Base-by-base conservation (phyloP, 2,797 vertebrate species). In the Halcyon leucocephala region DNA sequence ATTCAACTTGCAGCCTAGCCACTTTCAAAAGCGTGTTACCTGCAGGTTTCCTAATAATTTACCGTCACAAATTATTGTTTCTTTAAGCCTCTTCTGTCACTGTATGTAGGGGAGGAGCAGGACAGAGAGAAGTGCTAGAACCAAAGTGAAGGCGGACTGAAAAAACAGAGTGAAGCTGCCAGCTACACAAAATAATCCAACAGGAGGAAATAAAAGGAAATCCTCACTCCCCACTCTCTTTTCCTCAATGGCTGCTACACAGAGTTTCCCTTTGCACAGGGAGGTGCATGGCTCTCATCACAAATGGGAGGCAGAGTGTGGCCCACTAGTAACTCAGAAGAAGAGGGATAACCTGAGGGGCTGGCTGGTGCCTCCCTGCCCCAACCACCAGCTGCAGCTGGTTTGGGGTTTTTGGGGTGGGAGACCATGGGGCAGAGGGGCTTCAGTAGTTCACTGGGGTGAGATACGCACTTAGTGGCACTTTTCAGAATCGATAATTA, bases 31-130 rank as follows among this genome's bases (percentile, higher is more conserved):
- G 77, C 7, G 0, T 78, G 44, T 70, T 94, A 82, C 65, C n/a
- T 76, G 46, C 79, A 82, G 69, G 41, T 28, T 88, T 88, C n/a
- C 65, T 65, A 54, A 88, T 95, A 69, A 82, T 80, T 88, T 82
- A 39, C 19, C 82, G 66, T 33, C 86, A 89, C 64, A 77, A 89
- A 92, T 93, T 85, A 82, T 42, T 67, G n/a, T 54, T 88, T 70
- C 61, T 95, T 89, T 74, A 83, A 72, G 62, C 8, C 65, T 64
- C 39, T 92, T 74, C 78, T 93, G 51, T 93, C 72, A 28, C 42
- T 58, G 10, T 18, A 5, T 33, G 18, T 52, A 66, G 22, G 26
- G 33, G 16, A 71, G 54, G 44, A 87, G 25, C 5, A 8, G 42
- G 33, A 82, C 61, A 54, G 24, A 66, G 13, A 48, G 25, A 72